Evolutionary conservation across 2,888 invertebrate genomes (phyloP), one percentile per base, ranked within the genome.

Genomic region (Heliconius ismenius): DNA sequence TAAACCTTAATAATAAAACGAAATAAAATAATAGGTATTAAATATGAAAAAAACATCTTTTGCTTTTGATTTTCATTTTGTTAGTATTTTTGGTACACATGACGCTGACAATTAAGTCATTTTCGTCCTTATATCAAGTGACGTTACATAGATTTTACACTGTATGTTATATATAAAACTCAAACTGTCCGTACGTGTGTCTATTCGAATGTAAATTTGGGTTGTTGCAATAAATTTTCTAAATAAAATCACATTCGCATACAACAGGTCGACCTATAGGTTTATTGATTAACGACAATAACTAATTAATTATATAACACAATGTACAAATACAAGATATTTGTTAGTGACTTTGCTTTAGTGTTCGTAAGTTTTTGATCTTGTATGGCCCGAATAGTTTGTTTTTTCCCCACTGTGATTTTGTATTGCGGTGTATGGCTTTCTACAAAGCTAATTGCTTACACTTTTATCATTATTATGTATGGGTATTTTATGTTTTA

Each of bases 151-250:
- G 9, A 64, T 10, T 21, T 32, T 39, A 65, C n/a, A 21, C 24
- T 67, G 15, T 67, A 49, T 18, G 21, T 49, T 49, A 67, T 24
- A 63, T 70, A 63, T 60, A 76, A 78, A 70, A 78, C 63, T 49
- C 73, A 68, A 76, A 73, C 76, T 81, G 82, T 83, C 83, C 84
- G 84, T 84, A 83, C 86, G 80, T 83, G 79, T 78, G 80, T 78
- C 73, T 68, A 80, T 74, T 79, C 62, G 75, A 79, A 73, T 86
- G 84, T 85, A 85, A 87, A 86, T 90, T 92, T 92, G 93, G 93
- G 94, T 90, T 86, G 93, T 91, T 93, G 93, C 93, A 93, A 93
- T 93, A 93, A 92, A 89, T 84, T 84, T 86, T 81, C 83, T 85
- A 86, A 88, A 85, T 86, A 87, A 88, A 90, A 87, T 88, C 87